Base-by-base conservation (phyloP, 64 coral and sea anemone species). In the Catalaphyllia jardinei region DNA sequence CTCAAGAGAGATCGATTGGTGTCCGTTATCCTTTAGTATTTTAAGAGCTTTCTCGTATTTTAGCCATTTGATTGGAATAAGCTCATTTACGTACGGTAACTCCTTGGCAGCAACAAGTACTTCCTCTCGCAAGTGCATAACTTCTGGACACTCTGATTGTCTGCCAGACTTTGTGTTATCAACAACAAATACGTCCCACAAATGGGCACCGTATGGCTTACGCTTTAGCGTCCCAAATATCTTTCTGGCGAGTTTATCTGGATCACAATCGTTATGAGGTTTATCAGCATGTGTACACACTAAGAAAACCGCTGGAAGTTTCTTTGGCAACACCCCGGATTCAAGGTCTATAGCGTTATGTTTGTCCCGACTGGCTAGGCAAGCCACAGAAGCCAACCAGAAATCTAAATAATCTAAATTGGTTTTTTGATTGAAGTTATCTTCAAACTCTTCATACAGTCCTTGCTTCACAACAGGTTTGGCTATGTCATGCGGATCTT, bases 401-500 rank as follows among this genome's bases (percentile, higher is more conserved):
- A 80, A 80, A 17, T 80, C 78, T 46, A 80, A 29, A 16, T 42
- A 50, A 60, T 80, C 78, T 4, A 80, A 18, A 29, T 80, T 80
- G 19, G 46, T 80, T 60, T 52, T 80, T 12, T 22, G 12, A 57
- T 29, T 57, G 50, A 35, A 51, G 27, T 24, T 60, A n/a, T 80
- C 25, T 29, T n/a, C 15, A 29, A 59, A 18, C 20, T 29, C 22
- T 24, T 55, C 57, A 20, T 57, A 80, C 12, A 60, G 11, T 57
- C 78, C 78, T 55, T 80, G 78, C 78, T 80, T 80, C 59, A 80
- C 62, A n/a, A 90, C 29, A 59, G 59, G 25, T 79, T 14, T 64
- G 62, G 87, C 87, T 50, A 20, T 67, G 10, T 20, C 60, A 22
- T 78, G 8, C 46, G 67, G 87, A 89, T 63, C n/a, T 79, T 78